Conservation (phyloP, 2,797 vertebrate genomes). For the Oreonectes daqikongensis region DNA sequence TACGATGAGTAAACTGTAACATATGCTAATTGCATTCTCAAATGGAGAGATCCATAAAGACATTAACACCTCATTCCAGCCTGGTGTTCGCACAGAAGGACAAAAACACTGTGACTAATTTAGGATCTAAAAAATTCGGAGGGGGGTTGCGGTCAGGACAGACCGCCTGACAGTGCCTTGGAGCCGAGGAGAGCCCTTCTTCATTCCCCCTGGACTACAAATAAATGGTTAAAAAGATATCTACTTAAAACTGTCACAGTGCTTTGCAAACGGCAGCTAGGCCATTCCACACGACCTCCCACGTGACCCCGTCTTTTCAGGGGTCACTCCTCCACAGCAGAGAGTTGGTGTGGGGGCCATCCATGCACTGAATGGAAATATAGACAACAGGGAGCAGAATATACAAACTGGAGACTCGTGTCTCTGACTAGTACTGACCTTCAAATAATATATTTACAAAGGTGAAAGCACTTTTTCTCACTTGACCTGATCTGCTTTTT, state of each 20-base stretch:
- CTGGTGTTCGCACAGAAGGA: conserved; percentile 54
- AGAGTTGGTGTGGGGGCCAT: conserved; percentile 78
- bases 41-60: conserved; percentile 64
- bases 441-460: conserved; percentile 50
- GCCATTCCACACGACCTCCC: conserved; percentile 82
- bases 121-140: conserved; percentile 49
- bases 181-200: conserved; percentile 60
- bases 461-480: conserved; percentile 28
- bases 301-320: conserved; percentile 79
- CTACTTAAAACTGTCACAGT: conserved; percentile 85
- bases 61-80: conserved; percentile 65
- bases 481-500: conserved; percentile 18
- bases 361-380: conserved; percentile 80
- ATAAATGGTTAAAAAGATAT: conserved; percentile 81
- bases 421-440: conserved; percentile 46
- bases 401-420: conserved; percentile 54
- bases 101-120: conserved; percentile 68
- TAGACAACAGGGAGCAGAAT: conserved; percentile 63
- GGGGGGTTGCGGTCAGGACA: conserved; percentile 3
- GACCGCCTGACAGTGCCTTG: conserved; percentile 57
- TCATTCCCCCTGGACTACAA: conserved; percentile 67
- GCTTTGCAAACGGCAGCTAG: conserved; percentile 77
- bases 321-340: conserved; percentile 78
- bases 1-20: conserved; percentile 48
- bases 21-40: conserved; percentile 62